Percentiles rank a stretch among this genome's conserved stretches.
These are phyloP conservation scores for Megalonaias nervosa DNA, from an alignment of 1,140 invertebrate species.

Conservation along the genomic window DNA sequence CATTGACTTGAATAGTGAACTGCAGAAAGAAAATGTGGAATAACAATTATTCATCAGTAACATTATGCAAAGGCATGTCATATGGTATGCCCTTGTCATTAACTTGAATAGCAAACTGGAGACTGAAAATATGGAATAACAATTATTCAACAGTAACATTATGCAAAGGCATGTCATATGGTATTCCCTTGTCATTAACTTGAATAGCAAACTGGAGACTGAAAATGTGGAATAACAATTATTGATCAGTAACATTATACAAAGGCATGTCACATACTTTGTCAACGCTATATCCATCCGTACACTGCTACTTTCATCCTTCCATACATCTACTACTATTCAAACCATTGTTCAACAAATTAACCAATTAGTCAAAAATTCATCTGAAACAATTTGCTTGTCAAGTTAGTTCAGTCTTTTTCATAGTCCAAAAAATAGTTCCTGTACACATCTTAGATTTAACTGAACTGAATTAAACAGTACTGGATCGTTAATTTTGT, in stretches of 20 bases:
- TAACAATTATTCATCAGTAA: not conserved
- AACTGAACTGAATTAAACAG: too few relatives aligned
- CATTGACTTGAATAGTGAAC: conserved; percentile 43
- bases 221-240: not conserved
- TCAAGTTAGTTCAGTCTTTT: not conserved
- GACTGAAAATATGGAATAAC: not conserved
- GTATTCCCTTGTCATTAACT: conserved; percentile 46
- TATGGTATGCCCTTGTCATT: too few relatives aligned
- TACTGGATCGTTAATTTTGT: too few relatives aligned
- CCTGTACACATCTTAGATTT: too few relatives aligned
- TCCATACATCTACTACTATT: too few relatives aligned
- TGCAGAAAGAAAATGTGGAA: conserved; percentile 4
- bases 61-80: too few relatives aligned
- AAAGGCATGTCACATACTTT: conserved; percentile 12
- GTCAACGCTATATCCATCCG: conserved; percentile 26
- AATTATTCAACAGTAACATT: too few relatives aligned
- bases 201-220: conserved; percentile 35
- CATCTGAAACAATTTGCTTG: not conserved
- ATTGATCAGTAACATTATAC: too few relatives aligned
- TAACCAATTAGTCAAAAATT: too few relatives aligned
- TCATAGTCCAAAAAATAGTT: too few relatives aligned
- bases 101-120: conserved; percentile 41
- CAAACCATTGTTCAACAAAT: too few relatives aligned
- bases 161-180: not conserved
- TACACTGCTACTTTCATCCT: too few relatives aligned